Percentiles rank a stretch among this genome's conserved stretches.
These are phyloP conservation scores for Pheosia gnoma DNA, from an alignment of 2,888 invertebrate genomes.

Conservation along the genomic window DNA sequence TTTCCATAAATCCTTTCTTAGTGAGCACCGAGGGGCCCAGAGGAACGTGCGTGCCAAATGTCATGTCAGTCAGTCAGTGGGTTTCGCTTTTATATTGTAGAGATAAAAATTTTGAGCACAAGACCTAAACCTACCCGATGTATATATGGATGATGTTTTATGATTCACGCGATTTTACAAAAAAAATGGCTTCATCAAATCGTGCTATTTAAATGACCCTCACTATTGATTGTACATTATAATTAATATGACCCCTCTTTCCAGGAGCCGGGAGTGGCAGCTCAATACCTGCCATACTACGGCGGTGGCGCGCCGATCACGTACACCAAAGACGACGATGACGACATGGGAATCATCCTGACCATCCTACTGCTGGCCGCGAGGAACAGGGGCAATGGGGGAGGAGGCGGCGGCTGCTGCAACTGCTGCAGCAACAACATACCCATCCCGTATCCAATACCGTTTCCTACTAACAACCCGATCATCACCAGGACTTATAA, in stretches of 20 bases:
- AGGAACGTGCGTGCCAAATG: too few species aligned
- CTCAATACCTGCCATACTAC: slow-evolving; percentile 42
- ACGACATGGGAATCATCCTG: slow-evolving; percentile 61
- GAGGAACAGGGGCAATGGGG: slow-evolving; percentile 39
- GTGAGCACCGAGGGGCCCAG: too few species aligned
- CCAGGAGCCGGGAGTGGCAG: slow-evolving; percentile 47
- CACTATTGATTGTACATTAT: not conserved
- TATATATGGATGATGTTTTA: too few species aligned
- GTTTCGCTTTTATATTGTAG: too few species aligned
- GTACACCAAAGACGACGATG: slow-evolving; percentile 47
- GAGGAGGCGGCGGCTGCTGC: slow-evolving; percentile 45
- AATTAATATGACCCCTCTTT: slow-evolving; percentile 10
- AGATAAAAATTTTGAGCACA: too few species aligned
- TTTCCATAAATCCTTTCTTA: too few species aligned
- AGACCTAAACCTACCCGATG: too few species aligned
- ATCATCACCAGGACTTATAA: slow-evolving; percentile 37
- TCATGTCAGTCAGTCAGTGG: too few species aligned
- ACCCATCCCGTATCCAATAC: slow-evolving; percentile 64
- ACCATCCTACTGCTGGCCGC: slow-evolving; percentile 57
- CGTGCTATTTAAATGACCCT: too few species aligned
- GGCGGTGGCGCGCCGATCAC: slow-evolving; percentile 43
- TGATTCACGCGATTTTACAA: too few species aligned
- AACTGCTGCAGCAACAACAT: slow-evolving; percentile 45
- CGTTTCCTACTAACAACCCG: slow-evolving; percentile 58
- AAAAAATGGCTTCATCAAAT: too few species aligned